These are phyloP conservation scores for Caenorhabditis tropicalis DNA, from an alignment of 1,140 invertebrate species.

Conservation along the genomic window DNA sequence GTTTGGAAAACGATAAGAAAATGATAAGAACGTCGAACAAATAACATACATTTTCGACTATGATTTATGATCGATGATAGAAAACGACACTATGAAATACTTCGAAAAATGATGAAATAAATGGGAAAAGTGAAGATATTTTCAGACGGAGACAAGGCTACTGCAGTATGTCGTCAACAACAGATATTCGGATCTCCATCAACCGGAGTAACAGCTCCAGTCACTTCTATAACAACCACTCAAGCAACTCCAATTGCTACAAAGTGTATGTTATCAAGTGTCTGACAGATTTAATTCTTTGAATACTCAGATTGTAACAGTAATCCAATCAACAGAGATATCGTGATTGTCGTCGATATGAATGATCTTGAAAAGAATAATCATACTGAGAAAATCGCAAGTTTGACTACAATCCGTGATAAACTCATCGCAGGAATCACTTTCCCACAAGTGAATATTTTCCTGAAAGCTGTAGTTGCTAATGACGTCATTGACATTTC, in stretches of 20 bases:
- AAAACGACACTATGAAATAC: not conserved
- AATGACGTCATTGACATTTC: not conserved
- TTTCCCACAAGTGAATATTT: conserved; percentile 6
- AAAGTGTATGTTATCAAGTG: not conserved
- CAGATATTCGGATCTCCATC: not conserved
- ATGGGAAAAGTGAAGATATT: not conserved
- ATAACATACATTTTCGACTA: not conserved
- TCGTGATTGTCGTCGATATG: conserved; percentile 12
- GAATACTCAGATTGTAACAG: not conserved
- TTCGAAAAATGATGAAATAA: not conserved
- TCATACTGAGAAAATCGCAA: conserved; percentile 22
- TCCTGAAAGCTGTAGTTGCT: not conserved
- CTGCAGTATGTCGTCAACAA: conserved; percentile 4
- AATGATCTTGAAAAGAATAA: not conserved
- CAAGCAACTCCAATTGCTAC: not conserved
- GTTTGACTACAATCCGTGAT: not conserved
- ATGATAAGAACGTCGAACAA: not conserved
- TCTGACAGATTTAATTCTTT: not conserved
- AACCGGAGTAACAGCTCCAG: not conserved
- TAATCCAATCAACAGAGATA: not conserved
- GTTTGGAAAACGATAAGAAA: not conserved
- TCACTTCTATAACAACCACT: not conserved
- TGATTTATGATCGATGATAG: conserved; percentile 1
- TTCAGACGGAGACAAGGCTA: conserved; percentile 23
- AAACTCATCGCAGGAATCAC: not conserved